A percentile compares a stretch with the other conserved stretches of the same genome.
phyloP scores from a whole-genome alignment of 2,888 invertebrate genomes.

The Cheilosia vernalis region DNA sequence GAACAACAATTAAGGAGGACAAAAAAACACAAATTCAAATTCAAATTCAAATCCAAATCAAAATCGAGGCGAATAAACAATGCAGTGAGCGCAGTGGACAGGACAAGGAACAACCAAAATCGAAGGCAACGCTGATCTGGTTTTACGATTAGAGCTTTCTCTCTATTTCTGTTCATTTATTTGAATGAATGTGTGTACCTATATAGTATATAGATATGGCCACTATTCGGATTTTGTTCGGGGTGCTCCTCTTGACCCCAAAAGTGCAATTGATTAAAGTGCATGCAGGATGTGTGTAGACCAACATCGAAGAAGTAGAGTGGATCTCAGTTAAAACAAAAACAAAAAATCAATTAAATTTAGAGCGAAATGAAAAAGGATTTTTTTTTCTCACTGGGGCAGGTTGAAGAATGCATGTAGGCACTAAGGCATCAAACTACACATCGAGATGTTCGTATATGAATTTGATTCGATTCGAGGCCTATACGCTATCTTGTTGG shows the following conservation, averaged over 20 bases:
- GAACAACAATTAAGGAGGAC: constrained; percentile 52
- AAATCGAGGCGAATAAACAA: constrained; percentile 30
- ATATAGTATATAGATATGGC: too few species aligned
- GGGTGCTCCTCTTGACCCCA: constrained; percentile 31
- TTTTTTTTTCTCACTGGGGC: neutral
- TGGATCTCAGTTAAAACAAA: neutral
- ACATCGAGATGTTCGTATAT: too few species aligned
- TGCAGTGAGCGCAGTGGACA: neutral
- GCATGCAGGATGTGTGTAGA: constrained; percentile 7
- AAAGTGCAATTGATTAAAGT: constrained; percentile 46
- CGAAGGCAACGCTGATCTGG: constrained; percentile 31
- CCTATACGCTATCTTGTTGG: too few species aligned
- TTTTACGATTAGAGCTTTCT: constrained; percentile 38
- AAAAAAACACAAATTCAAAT: constrained; percentile 1
- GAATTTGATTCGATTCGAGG: too few species aligned
- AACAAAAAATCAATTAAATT: constrained; percentile 46
- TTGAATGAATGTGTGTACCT: neutral
- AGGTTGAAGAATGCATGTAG: neutral
- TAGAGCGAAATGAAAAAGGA: constrained; percentile 26
- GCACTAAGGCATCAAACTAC: too few species aligned
- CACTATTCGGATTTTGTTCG: neutral
- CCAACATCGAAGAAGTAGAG: neutral
- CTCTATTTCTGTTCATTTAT: neutral
- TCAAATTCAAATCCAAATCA: constrained; percentile 51
- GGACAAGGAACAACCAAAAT: constrained; percentile 28